Base-by-base conservation (phyloP, 2,113 vertebrate genomes). In the Mirounga angustirostris region DNA sequence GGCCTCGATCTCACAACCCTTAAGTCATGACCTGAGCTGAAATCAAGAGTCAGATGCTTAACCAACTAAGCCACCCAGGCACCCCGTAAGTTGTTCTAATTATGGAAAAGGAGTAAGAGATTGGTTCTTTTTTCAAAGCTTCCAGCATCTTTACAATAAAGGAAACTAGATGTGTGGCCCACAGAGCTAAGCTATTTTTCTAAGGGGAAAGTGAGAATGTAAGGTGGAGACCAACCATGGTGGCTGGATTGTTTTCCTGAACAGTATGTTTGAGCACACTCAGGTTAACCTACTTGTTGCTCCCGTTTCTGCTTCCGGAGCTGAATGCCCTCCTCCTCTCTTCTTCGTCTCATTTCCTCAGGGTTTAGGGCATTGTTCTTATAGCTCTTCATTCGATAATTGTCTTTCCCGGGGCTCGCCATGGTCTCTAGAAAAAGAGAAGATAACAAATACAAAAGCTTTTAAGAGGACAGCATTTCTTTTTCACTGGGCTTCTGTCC, bases 321-420 rank as follows among this genome's bases (percentile, higher is more conserved):
- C 86, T 99, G 99, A 95, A 99, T 99, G 65, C 99, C 99, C 87
- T 99, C 99, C 97, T 99, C 99, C 91, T 99, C 99, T 80, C 99
- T 99, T 56, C 99, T 98, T 97, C 99, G 98, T 15, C 99, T 99
- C 99, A 99, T 99, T 97, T 99, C 99, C 79, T 99, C 99, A 2
- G 99, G 99, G 56, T 99, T 99, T 59, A 99, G 99, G 50, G 99
- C 99, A 99, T 99, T 99, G 99, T 99, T 99, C 99, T 99, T 99
- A 98, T 99, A 99, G 95, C 99, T 99, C 98, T 99, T 99, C 99
- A 99, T 99, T 99, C 99, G 99, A 97, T 99, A 99, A 99, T 99
- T 99, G 96, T 99, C 99, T 99, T 99, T 97, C 65, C 99, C 98
- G 83, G 99, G 99, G 98, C 99, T 99, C 78, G 99, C 99, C 99